Evolutionary conservation across 2,888 invertebrate genomes (phyloP).

Genomic region (Leucoptera coffeella): DNA sequence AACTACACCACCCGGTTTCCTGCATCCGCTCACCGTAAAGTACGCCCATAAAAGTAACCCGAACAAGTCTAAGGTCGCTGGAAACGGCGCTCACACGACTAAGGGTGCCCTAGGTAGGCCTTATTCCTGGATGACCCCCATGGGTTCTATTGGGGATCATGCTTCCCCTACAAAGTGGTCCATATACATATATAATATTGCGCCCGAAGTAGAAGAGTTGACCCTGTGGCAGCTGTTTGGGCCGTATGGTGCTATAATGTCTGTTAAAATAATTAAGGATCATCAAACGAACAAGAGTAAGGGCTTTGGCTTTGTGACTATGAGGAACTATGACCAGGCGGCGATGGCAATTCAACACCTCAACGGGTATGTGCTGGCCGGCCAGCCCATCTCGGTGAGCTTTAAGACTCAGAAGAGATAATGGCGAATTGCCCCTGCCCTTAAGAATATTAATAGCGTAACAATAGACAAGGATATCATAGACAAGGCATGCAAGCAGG

Average conservation of each 20-base stretch:
- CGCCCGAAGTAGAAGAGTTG: slow-evolving; percentile 46
- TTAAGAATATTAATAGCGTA: slow-evolving; percentile 47
- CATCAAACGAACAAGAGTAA: slow-evolving; percentile 50
- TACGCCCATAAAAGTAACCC: slow-evolving; percentile 53
- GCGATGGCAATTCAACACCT: slow-evolving; percentile 50
- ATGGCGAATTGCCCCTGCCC: slow-evolving; percentile 31
- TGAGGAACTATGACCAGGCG: slow-evolving; percentile 50
- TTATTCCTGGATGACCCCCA: slow-evolving; percentile 47
- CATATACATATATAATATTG: slow-evolving; percentile 49
- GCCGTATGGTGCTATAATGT: slow-evolving; percentile 53
- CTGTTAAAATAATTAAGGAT: slow-evolving; percentile 50
- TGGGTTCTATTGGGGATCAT: slow-evolving; percentile 42
- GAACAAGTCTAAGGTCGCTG: slow-evolving; percentile 38
- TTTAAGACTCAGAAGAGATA: slow-evolving; percentile 53
- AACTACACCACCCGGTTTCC: slow-evolving; percentile 43
- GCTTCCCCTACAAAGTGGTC: slow-evolving; percentile 48
- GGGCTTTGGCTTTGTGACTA: slow-evolving; percentile 50
- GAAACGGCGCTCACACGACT: slow-evolving; percentile 35
- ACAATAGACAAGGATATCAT: slow-evolving; percentile 36
- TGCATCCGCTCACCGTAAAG: slow-evolving; percentile 52
- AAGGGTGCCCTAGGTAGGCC: slow-evolving; percentile 40
- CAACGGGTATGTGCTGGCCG: slow-evolving; percentile 42
- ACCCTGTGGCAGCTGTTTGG: slow-evolving; percentile 49
- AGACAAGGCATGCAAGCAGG: slow-evolving; percentile 33
- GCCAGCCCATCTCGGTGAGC: slow-evolving; percentile 47